phyloP scores from a whole-genome alignment of 1,140 invertebrate species.

The Eubasilissa regina region DNA sequence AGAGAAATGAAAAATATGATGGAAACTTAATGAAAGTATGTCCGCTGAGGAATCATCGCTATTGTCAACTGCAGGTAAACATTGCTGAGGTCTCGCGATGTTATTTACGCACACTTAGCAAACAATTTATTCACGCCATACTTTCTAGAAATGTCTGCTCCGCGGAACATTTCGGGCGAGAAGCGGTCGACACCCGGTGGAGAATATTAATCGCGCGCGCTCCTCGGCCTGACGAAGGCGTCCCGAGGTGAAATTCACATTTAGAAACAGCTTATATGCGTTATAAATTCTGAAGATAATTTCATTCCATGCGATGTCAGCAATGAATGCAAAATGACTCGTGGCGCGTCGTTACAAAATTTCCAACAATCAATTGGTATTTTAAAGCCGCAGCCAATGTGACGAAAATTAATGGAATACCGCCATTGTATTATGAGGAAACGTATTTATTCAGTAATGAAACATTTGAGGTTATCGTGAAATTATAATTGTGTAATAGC shows the following conservation, averaged over 20 bases:
- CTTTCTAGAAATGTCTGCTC: conserved; percentile 7
- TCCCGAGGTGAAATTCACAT: conserved; percentile 20
- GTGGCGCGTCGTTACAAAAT: conserved; percentile 15
- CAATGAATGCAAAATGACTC: conserved; percentile 23
- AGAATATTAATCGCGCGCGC: not conserved
- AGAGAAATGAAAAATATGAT: not conserved
- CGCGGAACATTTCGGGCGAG: not conserved
- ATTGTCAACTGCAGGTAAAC: conserved; percentile 1
- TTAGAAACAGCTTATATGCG: not conserved
- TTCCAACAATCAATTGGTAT: conserved; percentile 1
- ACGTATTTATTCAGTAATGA: not conserved
- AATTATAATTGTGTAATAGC: too few species aligned
- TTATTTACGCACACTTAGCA: conserved; percentile 13
- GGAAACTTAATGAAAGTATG: conserved; percentile 19
- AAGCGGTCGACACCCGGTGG: not conserved
- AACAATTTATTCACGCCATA: conserved; percentile 1
- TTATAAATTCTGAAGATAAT: conserved; percentile 18
- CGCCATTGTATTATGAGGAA: not conserved
- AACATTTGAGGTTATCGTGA: too few species aligned
- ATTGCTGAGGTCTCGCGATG: not conserved
- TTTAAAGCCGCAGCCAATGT: conserved; percentile 4
- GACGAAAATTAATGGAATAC: not conserved
- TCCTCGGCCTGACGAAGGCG: not conserved
- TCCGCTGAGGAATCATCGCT: not conserved
- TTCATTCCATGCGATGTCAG: not conserved